These are phyloP conservation scores for Branchinecta lindahli DNA, from an alignment of 1,140 invertebrate genomes.

Conservation along the genomic window DNA sequence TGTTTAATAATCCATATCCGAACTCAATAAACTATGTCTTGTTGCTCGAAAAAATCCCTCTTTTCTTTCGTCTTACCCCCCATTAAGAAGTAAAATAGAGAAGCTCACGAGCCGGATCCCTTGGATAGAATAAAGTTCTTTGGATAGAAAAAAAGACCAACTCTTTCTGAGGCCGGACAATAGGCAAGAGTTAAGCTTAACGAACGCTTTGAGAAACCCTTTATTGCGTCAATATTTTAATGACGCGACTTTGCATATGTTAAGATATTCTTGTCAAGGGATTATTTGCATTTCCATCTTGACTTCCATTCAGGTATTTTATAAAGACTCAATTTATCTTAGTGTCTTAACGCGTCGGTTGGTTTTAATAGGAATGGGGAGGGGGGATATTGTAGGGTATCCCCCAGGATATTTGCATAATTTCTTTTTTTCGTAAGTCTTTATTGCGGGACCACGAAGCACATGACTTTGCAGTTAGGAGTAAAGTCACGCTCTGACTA, in stretches of 20 bases:
- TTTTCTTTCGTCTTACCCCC: background rate
- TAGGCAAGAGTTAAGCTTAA: background rate
- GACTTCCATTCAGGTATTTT: background rate
- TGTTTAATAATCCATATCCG: no score
- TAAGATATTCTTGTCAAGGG: background rate
- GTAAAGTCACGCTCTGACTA: background rate
- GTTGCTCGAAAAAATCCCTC: background rate
- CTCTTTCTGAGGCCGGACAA: background rate
- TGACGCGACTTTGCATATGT: background rate
- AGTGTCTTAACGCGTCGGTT: constrained; percentile 9
- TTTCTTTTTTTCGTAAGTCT: background rate
- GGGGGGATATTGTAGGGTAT: no score
- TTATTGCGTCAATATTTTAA: background rate
- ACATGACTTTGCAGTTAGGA: background rate
- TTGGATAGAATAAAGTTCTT: background rate
- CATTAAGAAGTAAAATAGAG: background rate
- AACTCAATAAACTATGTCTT: no score
- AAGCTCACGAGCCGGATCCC: background rate
- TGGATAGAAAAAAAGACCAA: background rate
- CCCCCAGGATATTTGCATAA: background rate
- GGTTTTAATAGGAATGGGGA: background rate
- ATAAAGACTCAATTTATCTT: constrained; percentile 11
- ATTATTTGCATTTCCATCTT: background rate
- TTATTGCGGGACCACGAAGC: background rate
- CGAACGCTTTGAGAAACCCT: background rate